phyloP scores from a whole-genome alignment of 2,797 vertebrate genomes.

The Phoebastria nigripes region DNA sequence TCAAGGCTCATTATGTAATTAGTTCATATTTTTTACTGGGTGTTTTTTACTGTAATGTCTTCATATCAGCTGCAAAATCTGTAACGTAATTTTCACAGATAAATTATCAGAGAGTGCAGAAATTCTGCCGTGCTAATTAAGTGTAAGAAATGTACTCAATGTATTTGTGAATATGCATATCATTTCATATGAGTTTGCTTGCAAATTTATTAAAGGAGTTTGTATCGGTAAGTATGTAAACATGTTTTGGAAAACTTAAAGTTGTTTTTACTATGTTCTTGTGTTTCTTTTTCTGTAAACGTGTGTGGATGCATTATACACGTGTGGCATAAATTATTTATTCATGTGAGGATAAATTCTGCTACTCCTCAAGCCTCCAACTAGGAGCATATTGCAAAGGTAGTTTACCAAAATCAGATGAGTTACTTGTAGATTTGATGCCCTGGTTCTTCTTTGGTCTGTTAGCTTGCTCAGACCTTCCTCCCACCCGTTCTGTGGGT shows the following conservation, averaged over 20 bases:
- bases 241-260: background rate
- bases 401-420: background rate
- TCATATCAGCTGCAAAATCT: conserved; percentile 38
- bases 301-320: background rate
- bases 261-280: background rate
- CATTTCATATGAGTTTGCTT: background rate
- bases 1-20: conserved; percentile 49
- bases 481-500: fast-evolving
- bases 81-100: conserved; percentile 33
- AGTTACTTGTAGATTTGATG: background rate
- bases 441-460: background rate
- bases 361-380: background rate
- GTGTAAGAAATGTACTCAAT: background rate
- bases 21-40: background rate
- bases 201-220: background rate
- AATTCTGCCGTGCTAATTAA: conserved; percentile 9
- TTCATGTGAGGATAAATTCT: background rate
- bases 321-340: background rate
- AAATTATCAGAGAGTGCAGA: conserved; percentile 5
- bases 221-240: background rate
- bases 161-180: conserved; percentile 16
- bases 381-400: background rate
- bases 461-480: background rate
- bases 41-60: conserved; percentile 40
- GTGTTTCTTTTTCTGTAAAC: background rate